Conservation (phyloP, 35 echinoderm and acorn worm genomes). For the Ptychodera flava region DNA sequence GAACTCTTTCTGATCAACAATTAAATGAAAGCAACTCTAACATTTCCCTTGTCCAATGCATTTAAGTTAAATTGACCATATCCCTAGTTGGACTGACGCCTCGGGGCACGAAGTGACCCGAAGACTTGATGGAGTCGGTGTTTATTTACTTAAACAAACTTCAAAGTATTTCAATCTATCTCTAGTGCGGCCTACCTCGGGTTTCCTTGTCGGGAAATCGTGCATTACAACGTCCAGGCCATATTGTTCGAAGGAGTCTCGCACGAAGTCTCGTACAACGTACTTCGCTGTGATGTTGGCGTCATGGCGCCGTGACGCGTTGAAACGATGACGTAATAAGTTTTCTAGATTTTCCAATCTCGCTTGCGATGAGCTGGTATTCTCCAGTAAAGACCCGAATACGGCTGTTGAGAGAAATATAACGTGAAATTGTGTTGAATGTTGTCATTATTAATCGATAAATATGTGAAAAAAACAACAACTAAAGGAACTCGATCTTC, state of each 20-base stretch:
- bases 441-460: too few relatives aligned
- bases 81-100: too few relatives aligned
- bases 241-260: neutral
- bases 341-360: neutral
- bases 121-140: too few relatives aligned
- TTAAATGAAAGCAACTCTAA: too few relatives aligned
- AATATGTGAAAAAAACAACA: too few relatives aligned
- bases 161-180: too few relatives aligned
- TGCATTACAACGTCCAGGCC: neutral
- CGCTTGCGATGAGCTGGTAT: neutral
- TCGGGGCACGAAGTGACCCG: too few relatives aligned
- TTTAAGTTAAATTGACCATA: too few relatives aligned
- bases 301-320: neutral
- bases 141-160: neutral
- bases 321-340: neutral
- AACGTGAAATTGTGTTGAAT: too few relatives aligned
- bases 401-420: neutral
- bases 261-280: neutral
- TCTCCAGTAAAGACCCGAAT: neutral
- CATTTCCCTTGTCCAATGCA: too few relatives aligned
- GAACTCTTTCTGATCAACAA: too few relatives aligned
- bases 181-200: neutral
- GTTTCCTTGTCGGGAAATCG: neutral
- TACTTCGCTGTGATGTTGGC: neutral
- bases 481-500: too few relatives aligned